phyloP scores from a whole-genome alignment of 2,113 vertebrate species.

The Cettia cetti region DNA sequence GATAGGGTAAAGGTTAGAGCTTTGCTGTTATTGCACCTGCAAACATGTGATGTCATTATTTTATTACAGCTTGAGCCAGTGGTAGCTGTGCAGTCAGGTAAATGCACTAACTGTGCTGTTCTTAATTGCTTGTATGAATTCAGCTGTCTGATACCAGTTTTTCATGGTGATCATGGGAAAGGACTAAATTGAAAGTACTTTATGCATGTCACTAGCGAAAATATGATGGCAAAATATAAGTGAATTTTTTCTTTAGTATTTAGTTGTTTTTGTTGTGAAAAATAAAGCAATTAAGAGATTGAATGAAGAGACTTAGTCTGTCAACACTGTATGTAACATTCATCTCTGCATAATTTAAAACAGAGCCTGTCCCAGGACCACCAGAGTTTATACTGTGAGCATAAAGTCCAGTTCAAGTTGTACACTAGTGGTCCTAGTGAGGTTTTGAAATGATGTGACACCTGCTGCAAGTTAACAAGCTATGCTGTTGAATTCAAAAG shows the following conservation, averaged over 20 bases:
- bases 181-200: not conserved
- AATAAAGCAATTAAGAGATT: not conserved
- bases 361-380: not conserved
- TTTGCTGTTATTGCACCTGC: not conserved
- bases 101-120: not conserved
- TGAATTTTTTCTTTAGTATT: not conserved
- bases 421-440: not conserved
- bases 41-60: not conserved
- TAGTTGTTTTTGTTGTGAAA: not conserved
- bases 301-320: not conserved
- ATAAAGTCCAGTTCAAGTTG: not conserved
- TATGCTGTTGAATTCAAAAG: not conserved
- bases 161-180: not conserved
- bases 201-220: not conserved
- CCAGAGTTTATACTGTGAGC: not conserved
- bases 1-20: not conserved
- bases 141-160: not conserved
- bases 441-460: not conserved
- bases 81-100: not conserved
- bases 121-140: not conserved
- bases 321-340: not conserved
- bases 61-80: not conserved
- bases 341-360: not conserved
- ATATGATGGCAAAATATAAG: not conserved
- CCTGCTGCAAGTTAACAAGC: not conserved